These are phyloP conservation scores for Hoplodrina ambigua DNA, from an alignment of 2,888 invertebrate species.

Conservation along the genomic window DNA sequence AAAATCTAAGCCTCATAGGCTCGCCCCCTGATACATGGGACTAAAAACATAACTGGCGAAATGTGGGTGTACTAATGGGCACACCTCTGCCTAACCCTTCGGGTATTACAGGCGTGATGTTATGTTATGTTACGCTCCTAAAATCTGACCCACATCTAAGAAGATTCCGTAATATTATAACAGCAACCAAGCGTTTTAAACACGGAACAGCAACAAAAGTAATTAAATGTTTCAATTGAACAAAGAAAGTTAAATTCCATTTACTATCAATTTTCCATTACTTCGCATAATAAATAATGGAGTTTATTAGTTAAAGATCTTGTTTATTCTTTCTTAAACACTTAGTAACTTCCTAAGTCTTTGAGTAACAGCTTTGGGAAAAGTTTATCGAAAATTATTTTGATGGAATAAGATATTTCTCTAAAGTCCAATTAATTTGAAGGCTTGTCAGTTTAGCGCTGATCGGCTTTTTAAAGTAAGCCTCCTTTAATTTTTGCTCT, in stretches of 20 bases:
- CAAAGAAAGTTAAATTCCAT: constrained; percentile 47
- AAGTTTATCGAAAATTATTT: constrained; percentile 46
- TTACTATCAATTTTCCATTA: constrained; percentile 48
- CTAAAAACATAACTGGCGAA: too few relatives aligned
- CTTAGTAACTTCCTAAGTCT: constrained; percentile 48
- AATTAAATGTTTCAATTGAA: constrained; percentile 39
- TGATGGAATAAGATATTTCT: constrained; percentile 46
- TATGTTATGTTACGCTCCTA: too few relatives aligned
- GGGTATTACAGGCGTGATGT: too few relatives aligned
- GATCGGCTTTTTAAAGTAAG: constrained; percentile 25
- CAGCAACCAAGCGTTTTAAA: constrained; percentile 3
- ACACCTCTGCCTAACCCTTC: too few relatives aligned
- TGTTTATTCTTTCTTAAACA: constrained; percentile 57
- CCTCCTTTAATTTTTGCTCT: constrained; percentile 10
- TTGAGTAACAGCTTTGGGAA: constrained; percentile 46
- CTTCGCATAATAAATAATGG: constrained; percentile 45
- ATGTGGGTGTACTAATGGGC: too few relatives aligned
- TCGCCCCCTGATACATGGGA: too few relatives aligned
- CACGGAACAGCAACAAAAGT: constrained; percentile 29
- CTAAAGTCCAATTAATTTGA: constrained; percentile 47
- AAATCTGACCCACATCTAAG: neutral
- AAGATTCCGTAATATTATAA: neutral
- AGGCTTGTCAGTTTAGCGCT: constrained; percentile 27
- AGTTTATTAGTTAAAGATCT: constrained; percentile 46
- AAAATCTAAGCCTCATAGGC: neutral